These are phyloP conservation scores for Epizoanthus fatuus DNA, from an alignment of 92 coral and sea anemone species.

Conservation along the genomic window DNA sequence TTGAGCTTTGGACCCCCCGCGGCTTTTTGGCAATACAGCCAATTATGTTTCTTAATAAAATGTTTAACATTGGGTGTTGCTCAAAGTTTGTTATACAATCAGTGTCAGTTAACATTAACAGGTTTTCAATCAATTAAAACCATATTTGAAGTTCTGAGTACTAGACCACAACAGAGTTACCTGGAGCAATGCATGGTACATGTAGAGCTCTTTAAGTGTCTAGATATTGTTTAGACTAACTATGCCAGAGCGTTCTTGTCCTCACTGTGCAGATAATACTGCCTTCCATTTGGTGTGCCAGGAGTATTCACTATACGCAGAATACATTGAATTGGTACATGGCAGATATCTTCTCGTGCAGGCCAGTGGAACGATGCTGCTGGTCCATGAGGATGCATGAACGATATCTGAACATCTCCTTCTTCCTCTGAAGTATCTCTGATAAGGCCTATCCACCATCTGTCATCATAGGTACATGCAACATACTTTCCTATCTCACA, in stretches of 20 bases:
- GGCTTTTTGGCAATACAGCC: not conserved
- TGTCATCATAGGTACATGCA: slow-evolving; percentile 30
- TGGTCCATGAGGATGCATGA: slow-evolving; percentile 51
- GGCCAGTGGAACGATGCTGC: slow-evolving; percentile 49
- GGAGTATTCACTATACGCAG: slow-evolving; percentile 15
- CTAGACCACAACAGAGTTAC: not conserved
- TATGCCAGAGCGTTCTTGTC: slow-evolving; percentile 21
- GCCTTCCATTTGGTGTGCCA: slow-evolving; percentile 30
- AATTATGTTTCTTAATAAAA: too few species aligned
- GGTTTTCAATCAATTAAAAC: slow-evolving; percentile 9
- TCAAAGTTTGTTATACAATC: slow-evolving; percentile 5
- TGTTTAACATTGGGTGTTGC: too few species aligned
- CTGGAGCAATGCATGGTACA: not conserved
- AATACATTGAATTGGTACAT: slow-evolving; percentile 25
- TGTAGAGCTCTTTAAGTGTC: not conserved
- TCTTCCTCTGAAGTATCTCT: slow-evolving; percentile 18
- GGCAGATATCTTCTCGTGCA: slow-evolving; percentile 3
- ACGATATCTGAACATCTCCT: slow-evolving; percentile 42
- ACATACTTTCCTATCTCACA: slow-evolving; percentile 30
- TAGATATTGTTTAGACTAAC: slow-evolving; percentile 6
- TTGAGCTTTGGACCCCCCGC: not conserved
- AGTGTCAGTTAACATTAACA: not conserved
- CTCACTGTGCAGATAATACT: slow-evolving; percentile 5
- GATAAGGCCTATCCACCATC: slow-evolving; percentile 39
- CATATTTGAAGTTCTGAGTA: not conserved